Base-by-base conservation (phyloP, 2,113 vertebrate species). In the Balaeniceps rex region DNA sequence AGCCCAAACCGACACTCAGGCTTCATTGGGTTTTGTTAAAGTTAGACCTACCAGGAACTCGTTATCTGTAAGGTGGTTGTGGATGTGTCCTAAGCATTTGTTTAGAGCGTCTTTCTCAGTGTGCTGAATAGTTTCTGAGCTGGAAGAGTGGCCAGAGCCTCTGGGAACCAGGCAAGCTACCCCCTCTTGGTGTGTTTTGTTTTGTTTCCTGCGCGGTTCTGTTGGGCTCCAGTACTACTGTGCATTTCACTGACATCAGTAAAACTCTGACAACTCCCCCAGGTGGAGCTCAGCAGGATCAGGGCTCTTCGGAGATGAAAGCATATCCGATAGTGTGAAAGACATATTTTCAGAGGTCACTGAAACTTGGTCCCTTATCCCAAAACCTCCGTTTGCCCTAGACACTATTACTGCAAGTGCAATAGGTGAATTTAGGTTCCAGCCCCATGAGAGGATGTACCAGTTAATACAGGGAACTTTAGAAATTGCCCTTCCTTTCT, bases 401-500 rank as follows among this genome's bases (percentile, higher is more conserved):
- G 54, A 87, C 54, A 23, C 11, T 69, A 42, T 72, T 77, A 77
- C 0, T 91, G 54, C 29, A 83, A 83, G 46, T 80, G 66, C 61
- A 71, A 8, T 74, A 81, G 72, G 72, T 91, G 57, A 92, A 57
- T 82, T 93, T 87, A 80, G 38, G 46, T 69, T 89, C 84, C 66
- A 94, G 63, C 22, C 33, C 46, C 63, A 34, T 40, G 38, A 85
- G 51, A 93, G 28, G 23, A 63, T 31, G 49, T 38, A 40, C 44
- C 21, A 24, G 83, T 72, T 93, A 79, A 80, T 58, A 49, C 7
- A 71, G 66, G 87, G 77, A 90, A 87, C 57, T 88, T 92, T 5
- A 91, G 81, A 97, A 95, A 92, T 64, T 91, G 80, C 66, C 77
- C 57, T 88, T 78, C 74, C 28, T 81, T 76, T 96, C 63, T 89